These are phyloP conservation scores for Arenaria interpres DNA, from an alignment of 2,113 vertebrate genomes.

Conservation along the genomic window DNA sequence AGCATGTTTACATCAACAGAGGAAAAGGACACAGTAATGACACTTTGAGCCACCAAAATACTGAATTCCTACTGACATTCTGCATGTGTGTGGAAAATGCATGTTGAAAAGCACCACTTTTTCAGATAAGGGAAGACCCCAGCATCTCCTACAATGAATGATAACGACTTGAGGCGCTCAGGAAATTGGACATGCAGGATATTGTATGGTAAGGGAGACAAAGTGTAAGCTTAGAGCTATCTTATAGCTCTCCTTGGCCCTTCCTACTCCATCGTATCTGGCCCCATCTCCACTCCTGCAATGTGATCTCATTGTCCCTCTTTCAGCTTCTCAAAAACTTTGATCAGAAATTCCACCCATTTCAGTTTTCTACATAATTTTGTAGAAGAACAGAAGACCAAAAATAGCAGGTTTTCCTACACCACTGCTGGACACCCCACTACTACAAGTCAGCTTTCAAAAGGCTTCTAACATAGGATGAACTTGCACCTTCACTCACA, in stretches of 20 bases:
- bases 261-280: neutral
- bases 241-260: neutral
- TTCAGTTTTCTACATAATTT: neutral
- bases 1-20: neutral
- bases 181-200: neutral
- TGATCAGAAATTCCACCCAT: neutral
- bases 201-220: neutral
- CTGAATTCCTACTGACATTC: neutral
- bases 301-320: neutral
- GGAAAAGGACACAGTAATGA: neutral
- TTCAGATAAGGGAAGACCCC: neutral
- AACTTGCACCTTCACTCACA: neutral
- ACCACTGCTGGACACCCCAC: neutral
- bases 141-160: neutral
- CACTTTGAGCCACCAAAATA: neutral
- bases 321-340: neutral
- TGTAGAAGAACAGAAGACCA: neutral
- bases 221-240: neutral
- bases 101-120: neutral
- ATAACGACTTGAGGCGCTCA: neutral
- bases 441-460: neutral
- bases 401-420: neutral
- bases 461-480: fast-evolving
- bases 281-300: neutral
- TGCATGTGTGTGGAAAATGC: neutral